phyloP scores from a whole-genome alignment of 2,113 vertebrate genomes.

The Cyphomyrus plagiostoma region DNA sequence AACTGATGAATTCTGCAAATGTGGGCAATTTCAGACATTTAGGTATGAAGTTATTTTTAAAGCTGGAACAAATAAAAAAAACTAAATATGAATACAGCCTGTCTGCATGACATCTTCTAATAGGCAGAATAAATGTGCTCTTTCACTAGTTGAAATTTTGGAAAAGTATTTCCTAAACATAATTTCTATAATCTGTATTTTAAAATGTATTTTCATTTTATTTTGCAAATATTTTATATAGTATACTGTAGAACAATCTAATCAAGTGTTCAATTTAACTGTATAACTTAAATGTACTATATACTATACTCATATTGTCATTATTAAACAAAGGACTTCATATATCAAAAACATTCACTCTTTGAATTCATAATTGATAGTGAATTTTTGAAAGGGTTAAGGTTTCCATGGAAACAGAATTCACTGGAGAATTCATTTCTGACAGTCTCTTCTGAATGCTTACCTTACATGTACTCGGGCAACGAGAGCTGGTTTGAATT shows the following conservation, averaged over 20 bases:
- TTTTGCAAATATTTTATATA: background rate
- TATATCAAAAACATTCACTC: background rate
- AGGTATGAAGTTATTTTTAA: background rate
- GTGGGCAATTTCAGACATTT: background rate
- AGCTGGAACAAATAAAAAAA: background rate
- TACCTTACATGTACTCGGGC: background rate
- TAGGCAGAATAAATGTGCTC: background rate
- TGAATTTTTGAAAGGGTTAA: background rate
- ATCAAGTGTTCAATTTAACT: background rate
- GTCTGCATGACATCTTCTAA: background rate
- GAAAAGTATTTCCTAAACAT: background rate
- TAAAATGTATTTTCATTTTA: background rate
- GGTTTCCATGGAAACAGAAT: constrained; percentile 18
- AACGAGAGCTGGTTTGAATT: background rate
- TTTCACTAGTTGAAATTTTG: background rate
- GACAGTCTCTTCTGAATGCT: background rate
- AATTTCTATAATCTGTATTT: background rate
- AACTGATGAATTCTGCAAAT: background rate
- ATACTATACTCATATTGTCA: background rate
- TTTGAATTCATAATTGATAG: background rate
- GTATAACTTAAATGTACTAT: background rate
- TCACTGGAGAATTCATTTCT: constrained; percentile 1
- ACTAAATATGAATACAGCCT: background rate
- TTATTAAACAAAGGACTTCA: background rate
- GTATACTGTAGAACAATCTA: background rate